phyloP scores from a whole-genome alignment of 2,797 vertebrate genomes.

The Antrozous pallidus region DNA sequence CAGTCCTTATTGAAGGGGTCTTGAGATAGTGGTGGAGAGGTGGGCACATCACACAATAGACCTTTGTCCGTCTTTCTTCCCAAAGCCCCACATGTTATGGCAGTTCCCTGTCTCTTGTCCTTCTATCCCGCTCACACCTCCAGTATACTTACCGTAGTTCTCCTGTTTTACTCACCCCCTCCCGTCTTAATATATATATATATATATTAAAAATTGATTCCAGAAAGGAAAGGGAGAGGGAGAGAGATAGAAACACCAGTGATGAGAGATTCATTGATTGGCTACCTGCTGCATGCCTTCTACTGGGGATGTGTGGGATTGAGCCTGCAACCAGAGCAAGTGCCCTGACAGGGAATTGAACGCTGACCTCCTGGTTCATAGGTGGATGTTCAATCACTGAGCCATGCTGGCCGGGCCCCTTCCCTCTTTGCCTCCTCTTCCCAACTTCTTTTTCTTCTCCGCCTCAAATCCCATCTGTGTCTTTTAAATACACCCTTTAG shows the following conservation, averaged over 20 bases:
- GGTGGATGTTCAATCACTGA: no score
- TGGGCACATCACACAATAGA: accelerated
- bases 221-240: no score
- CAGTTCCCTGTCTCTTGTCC: neutral
- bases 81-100: neutral
- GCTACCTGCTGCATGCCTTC: no score
- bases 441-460: neutral
- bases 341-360: no score
- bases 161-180: neutral
- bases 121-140: neutral
- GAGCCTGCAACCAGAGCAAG: no score
- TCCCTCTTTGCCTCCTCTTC: neutral
- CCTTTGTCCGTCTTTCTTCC: neutral
- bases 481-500: neutral
- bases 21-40: neutral
- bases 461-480: neutral
- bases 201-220: no score
- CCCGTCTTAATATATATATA: no score
- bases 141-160: neutral
- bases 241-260: no score
- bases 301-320: no score
- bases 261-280: no score
- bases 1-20: neutral
- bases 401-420: no score
- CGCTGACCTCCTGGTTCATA: no score